Percentiles rank a stretch among this genome's conserved stretches.
phyloP scores from a whole-genome alignment of 2,888 invertebrate species.

The Drosophila meridiana region DNA sequence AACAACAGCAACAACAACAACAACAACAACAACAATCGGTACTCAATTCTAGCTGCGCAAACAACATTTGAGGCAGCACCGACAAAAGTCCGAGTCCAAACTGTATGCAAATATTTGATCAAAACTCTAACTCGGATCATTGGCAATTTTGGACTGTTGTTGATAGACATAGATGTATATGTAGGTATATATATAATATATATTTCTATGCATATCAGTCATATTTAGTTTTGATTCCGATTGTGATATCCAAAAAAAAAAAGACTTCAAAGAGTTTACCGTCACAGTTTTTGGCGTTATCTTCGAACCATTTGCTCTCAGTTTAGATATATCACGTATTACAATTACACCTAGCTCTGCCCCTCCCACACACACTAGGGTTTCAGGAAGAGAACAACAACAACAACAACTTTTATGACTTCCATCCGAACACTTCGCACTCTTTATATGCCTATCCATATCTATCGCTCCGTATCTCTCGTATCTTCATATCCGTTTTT shows the following conservation, averaged over 20 bases:
- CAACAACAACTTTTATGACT: slow-evolving; percentile 43
- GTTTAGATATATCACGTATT: slow-evolving; percentile 38
- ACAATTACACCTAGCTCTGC: slow-evolving; percentile 21
- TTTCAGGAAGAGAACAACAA: not conserved
- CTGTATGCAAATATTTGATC: slow-evolving; percentile 66
- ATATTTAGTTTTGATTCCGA: slow-evolving; percentile 9
- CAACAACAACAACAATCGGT: not conserved
- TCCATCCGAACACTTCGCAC: slow-evolving; percentile 51
- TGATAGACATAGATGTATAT: slow-evolving; percentile 7
- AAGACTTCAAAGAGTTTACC: slow-evolving; percentile 49
- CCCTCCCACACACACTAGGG: slow-evolving; percentile 9
- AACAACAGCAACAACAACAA: slow-evolving; percentile 19
- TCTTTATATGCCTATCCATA: slow-evolving; percentile 39
- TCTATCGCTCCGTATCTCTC: slow-evolving; percentile 55
- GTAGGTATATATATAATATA: not conserved
- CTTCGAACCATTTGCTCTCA: slow-evolving; percentile 41
- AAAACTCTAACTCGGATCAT: slow-evolving; percentile 35
- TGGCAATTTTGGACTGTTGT: slow-evolving; percentile 24
- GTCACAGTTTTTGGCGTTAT: slow-evolving; percentile 29
- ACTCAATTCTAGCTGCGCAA: slow-evolving; percentile 48
- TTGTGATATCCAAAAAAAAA: slow-evolving; percentile 9
- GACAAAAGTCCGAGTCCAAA: slow-evolving; percentile 46
- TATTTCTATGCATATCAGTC: not conserved
- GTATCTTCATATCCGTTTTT: slow-evolving; percentile 76
- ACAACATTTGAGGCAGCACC: slow-evolving; percentile 37